A percentile compares a stretch with the other conserved stretches of the same genome.
These are phyloP conservation scores for Phalacrocorax pelagicus DNA, from an alignment of 2,113 vertebrate species.

Conservation along the genomic window DNA sequence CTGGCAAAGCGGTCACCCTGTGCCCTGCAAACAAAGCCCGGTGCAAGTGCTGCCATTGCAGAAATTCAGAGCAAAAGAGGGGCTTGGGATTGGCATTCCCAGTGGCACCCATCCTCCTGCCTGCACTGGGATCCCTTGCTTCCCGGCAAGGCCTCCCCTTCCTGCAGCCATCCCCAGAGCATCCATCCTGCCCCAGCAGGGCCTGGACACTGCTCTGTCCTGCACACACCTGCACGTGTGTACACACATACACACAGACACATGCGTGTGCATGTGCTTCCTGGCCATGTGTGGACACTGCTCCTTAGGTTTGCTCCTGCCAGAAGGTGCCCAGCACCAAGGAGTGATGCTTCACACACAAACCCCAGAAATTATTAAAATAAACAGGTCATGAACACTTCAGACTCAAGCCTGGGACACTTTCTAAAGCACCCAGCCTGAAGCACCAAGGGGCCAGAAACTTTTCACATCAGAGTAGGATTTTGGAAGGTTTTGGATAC, in stretches of 20 bases:
- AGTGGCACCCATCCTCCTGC: fast-evolving
- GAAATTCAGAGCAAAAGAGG: neutral
- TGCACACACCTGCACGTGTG: neutral
- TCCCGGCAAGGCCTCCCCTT: neutral
- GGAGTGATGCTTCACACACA: neutral
- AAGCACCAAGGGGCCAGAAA: neutral
- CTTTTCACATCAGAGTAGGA: neutral
- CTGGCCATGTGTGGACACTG: fast-evolving
- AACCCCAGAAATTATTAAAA: neutral
- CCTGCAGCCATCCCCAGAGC: neutral
- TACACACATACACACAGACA: too few relatives aligned
- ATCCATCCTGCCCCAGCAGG: neutral
- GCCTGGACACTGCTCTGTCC: neutral
- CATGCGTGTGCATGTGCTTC: fast-evolving
- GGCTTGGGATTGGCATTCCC: neutral
- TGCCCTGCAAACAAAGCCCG: neutral
- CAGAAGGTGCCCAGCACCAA: fast-evolving
- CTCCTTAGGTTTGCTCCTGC: neutral
- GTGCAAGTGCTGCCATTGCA: neutral
- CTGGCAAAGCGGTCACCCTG: fast-evolving
- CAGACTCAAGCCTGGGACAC: neutral
- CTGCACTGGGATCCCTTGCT: neutral
- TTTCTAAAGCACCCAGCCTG: neutral
- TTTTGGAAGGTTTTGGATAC: neutral
- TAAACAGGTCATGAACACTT: neutral